These are phyloP conservation scores for Chaetoderma sp. DNA, from an alignment of 2,888 invertebrate genomes.

Conservation along the genomic window DNA sequence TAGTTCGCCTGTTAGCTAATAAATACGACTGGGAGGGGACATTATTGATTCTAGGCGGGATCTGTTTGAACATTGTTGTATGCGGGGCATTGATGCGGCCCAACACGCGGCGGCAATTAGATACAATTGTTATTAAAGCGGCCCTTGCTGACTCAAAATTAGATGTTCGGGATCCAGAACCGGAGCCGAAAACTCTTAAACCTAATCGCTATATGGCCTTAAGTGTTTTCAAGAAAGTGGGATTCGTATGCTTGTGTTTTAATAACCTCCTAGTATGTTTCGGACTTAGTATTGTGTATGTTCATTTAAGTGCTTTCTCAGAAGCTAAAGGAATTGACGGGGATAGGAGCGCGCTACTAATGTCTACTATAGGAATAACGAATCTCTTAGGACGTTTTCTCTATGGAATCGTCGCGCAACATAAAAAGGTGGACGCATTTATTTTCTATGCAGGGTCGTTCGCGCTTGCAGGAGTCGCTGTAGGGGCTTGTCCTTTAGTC, in stretches of 20 bases:
- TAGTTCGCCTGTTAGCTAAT: conserved; percentile 44
- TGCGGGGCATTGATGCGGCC: conserved; percentile 45
- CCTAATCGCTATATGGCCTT: no score
- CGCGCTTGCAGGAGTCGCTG: conserved; percentile 37
- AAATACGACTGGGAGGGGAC: conserved; percentile 46
- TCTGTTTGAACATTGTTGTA: conserved; percentile 44
- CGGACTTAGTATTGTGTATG: conserved; percentile 46
- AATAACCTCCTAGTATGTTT: conserved; percentile 47
- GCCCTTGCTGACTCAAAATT: no score
- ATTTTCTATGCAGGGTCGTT: conserved; percentile 39
- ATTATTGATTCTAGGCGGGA: conserved; percentile 45
- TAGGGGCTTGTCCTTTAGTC: conserved; percentile 34
- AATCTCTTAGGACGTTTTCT: conserved; percentile 45
- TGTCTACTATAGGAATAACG: conserved; percentile 45
- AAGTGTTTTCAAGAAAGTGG: conserved; percentile 41
- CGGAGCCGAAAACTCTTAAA: no score
- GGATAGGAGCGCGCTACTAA: conserved; percentile 40
- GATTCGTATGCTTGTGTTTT: conserved; percentile 39
- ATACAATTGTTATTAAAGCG: no score
- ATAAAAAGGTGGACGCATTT: conserved; percentile 30
- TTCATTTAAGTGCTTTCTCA: conserved; percentile 46
- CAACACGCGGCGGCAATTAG: conserved; percentile 29
- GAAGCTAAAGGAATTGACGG: conserved; percentile 34
- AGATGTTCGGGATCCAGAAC: no score
- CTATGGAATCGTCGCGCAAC: conserved; percentile 40